phyloP scores from a whole-genome alignment of 2,888 invertebrate species.

The Xanthia togata region DNA sequence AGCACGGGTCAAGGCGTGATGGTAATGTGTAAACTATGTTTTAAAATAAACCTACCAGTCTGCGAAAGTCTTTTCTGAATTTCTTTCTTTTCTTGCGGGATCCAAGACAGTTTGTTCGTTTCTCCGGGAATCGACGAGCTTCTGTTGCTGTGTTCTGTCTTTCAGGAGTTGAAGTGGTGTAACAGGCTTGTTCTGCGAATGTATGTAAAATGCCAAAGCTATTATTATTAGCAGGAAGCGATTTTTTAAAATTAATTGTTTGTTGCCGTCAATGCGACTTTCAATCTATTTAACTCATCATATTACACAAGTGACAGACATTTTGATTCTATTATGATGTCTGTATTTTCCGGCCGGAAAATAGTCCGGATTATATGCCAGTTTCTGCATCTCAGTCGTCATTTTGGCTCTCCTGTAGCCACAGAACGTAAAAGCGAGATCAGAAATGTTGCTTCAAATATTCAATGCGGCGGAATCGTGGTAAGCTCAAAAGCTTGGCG shows the following conservation, averaged over 20 bases:
- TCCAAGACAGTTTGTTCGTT: background rate
- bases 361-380: too few species aligned
- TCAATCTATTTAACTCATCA: background rate
- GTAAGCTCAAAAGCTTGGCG: background rate
- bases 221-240: conserved; percentile 20
- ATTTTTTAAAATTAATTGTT: background rate
- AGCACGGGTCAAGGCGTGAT: conserved; percentile 1
- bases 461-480: background rate
- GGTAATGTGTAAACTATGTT: conserved; percentile 21
- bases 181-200: background rate
- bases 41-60: background rate
- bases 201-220: conserved; percentile 5
- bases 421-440: background rate
- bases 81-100: background rate
- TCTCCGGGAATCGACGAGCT: background rate
- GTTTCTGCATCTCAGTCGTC: background rate
- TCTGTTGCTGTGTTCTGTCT: background rate
- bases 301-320: background rate
- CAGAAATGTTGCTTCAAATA: background rate
- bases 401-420: background rate
- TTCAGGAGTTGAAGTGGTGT: background rate
- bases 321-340: background rate
- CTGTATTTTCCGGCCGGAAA: background rate
- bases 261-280: background rate
- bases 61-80: conserved; percentile 7